These are phyloP conservation scores for Corythornis vintsioides DNA, from an alignment of 2,113 vertebrate species.

Conservation along the genomic window DNA sequence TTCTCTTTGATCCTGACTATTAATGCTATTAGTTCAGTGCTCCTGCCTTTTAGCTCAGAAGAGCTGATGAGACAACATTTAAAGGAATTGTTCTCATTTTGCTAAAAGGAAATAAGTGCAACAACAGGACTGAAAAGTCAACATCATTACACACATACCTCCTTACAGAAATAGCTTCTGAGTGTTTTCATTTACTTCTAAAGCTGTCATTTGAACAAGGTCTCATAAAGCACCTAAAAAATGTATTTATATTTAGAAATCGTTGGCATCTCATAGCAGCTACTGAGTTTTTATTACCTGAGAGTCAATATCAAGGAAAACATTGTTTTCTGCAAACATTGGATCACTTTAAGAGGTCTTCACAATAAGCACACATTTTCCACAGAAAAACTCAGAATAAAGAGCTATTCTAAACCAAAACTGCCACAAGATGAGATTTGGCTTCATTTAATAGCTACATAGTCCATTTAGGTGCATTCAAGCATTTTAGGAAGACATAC, in stretches of 20 bases:
- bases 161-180: not conserved
- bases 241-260: not conserved
- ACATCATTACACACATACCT: not conserved
- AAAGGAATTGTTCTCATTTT: not conserved
- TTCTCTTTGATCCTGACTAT: conserved; percentile 28
- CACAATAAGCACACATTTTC: not conserved
- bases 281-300: not conserved
- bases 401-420: not conserved
- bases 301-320: not conserved
- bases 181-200: not conserved
- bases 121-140: not conserved
- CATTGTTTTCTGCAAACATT: not conserved
- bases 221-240: not conserved
- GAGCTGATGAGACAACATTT: not conserved
- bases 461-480: not conserved
- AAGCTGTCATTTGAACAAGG: not conserved
- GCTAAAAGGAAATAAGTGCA: not conserved
- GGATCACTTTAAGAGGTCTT: not conserved
- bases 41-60: conserved; percentile 5
- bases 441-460: not conserved
- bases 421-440: not conserved
- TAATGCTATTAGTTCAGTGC: conserved; percentile 24
- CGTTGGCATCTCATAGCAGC: not conserved
- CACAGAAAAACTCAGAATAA: not conserved
- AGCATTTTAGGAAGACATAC: not conserved